A percentile compares a stretch with the other conserved stretches of the same genome.
Conservation (phyloP, 2,888 invertebrate genomes). For the Hanleya hanleyi region DNA sequence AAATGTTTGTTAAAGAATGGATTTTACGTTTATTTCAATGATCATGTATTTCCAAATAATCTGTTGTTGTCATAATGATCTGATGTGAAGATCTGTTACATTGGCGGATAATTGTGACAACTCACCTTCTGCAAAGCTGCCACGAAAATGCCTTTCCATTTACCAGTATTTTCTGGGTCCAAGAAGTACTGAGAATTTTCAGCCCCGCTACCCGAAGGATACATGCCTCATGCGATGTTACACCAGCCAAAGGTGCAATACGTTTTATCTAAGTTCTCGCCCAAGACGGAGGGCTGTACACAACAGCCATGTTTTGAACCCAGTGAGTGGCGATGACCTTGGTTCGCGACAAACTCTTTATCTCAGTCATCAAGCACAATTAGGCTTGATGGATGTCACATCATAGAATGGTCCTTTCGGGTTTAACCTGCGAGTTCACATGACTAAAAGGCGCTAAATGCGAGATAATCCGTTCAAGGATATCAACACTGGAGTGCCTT, state of each 20-base stretch:
- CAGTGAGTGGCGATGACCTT: not conserved
- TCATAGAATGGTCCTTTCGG: not conserved
- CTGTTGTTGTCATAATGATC: no score
- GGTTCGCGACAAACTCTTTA: not conserved
- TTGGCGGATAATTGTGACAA: no score
- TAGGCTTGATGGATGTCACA: not conserved
- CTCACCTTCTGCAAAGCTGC: conserved; percentile 88
- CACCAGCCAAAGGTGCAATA: not conserved
- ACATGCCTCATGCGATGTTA: not conserved
- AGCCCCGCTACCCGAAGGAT: not conserved
- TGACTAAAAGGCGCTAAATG: not conserved
- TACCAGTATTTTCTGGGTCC: conserved; percentile 83
- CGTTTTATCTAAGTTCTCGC: not conserved
- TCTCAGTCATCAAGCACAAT: not conserved
- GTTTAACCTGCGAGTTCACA: not conserved
- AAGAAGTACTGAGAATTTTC: not conserved
- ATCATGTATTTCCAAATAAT: no score
- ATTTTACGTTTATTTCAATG: no score
- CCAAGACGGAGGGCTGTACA: not conserved
- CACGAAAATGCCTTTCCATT: conserved; percentile 94
- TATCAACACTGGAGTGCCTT: not conserved
- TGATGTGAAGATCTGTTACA: no score
- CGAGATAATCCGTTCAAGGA: not conserved
- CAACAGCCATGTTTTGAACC: not conserved
- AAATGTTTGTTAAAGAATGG: no score